These are phyloP conservation scores for Cygnus buccinator DNA, from an alignment of 2,113 vertebrate species.

Conservation along the genomic window DNA sequence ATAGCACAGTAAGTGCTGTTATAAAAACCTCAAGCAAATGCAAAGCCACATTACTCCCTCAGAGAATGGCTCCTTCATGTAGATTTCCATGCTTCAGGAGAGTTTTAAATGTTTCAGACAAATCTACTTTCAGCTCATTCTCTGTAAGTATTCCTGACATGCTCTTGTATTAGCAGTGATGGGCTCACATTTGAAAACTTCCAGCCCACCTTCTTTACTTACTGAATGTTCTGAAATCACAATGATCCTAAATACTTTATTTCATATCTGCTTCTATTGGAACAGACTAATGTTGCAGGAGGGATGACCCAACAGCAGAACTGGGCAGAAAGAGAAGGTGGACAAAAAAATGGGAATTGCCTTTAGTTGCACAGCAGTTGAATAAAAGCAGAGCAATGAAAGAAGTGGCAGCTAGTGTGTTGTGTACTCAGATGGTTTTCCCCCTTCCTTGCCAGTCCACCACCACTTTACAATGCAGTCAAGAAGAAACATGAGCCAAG, in stretches of 20 bases:
- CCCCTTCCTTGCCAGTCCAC: background rate
- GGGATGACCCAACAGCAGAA: background rate
- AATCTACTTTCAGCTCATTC: conserved; percentile 16
- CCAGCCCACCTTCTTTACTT: background rate
- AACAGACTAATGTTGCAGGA: background rate
- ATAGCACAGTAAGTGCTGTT: background rate
- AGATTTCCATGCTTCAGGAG: background rate
- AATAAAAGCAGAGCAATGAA: background rate
- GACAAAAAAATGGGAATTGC: background rate
- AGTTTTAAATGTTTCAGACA: conserved; percentile 22
- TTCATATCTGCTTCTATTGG: background rate
- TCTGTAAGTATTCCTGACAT: background rate
- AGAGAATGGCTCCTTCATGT: background rate
- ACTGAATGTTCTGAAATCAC: background rate
- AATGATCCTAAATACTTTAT: background rate
- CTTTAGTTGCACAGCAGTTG: background rate
- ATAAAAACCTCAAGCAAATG: background rate
- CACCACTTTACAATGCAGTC: background rate
- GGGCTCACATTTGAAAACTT: conserved; percentile 8
- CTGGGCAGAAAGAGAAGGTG: background rate
- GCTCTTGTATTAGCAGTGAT: background rate
- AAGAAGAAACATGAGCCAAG: background rate
- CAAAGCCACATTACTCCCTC: background rate
- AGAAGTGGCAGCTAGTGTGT: background rate
- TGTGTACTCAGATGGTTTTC: background rate